Base-by-base conservation (phyloP, 2,113 vertebrate species). In the Paralichthys olivaceus region DNA sequence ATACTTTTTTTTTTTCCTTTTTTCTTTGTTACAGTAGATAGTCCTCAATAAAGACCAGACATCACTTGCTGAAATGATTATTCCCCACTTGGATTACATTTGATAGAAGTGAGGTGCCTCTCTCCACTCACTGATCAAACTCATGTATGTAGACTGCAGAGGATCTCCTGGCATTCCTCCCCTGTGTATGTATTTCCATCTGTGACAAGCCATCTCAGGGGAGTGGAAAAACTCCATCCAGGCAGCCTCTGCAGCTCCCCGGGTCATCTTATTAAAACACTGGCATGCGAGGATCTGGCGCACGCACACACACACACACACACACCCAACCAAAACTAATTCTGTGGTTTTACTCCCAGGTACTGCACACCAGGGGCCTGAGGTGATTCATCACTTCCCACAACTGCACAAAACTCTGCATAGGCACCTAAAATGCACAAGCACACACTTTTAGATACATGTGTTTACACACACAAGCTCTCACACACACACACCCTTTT, bases 221-320 rank as follows among this genome's bases (percentile, higher is more conserved):
- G 80, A 79, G 32, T 65, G 71, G n/a, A n/a, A n/a, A 40, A 69
- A 75, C 66, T 68, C 58, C 45, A 72, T 69, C 66, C 45, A 54
- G 22, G 72, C 69, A 84, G 64, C 49, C 69, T 78, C 79, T 78
- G 56, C 56, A 66, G 61, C 60, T 80, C 45, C 37, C 0, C 11
- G 4, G 65, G 75, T 81, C 80, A 53, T 63, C 69, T 74, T 83
- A 85, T 90, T 85, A 81, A 81, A 88, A 69, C 73, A 82, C 71
- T 25, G 61, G 73, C 32, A 65, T n/a, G 5, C 34, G 29, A 70
- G 49, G 34, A 63, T 62, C 29, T 61, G 49, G 7, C 60, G 26
- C 59, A 28, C 1, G 19, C 54, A 23, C 67, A 59, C 37, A 67
- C 53, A 75, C 23, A 32, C 62, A 13, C 43, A 62, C 14, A 20